Conservation (phyloP, 2,888 invertebrate species). For the Chrysolina americana region DNA sequence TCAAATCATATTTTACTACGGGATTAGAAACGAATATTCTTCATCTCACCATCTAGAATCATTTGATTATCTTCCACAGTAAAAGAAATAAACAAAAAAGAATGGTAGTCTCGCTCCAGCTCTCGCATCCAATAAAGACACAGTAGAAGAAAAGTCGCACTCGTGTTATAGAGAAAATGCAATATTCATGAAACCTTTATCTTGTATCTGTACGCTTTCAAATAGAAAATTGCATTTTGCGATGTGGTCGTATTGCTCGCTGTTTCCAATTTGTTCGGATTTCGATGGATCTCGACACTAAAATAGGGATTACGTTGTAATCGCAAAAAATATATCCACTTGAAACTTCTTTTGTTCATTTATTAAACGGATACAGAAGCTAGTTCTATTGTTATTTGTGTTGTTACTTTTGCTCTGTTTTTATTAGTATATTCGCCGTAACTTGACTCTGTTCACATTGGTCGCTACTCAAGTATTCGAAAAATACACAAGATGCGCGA, state of each 20-base stretch:
- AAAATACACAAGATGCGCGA: too few species aligned
- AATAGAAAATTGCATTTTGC: constrained; percentile 17
- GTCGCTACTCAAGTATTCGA: too few species aligned
- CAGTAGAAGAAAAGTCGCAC: not conserved
- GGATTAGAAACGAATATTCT: too few species aligned
- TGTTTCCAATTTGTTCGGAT: constrained; percentile 15
- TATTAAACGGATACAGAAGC: not conserved
- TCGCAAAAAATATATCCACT: not conserved
- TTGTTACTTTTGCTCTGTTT: too few species aligned
- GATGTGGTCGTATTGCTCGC: constrained; percentile 10
- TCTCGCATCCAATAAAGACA: not conserved
- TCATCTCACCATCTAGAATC: not conserved
- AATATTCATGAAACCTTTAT: constrained; percentile 21
- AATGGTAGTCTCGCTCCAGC: not conserved
- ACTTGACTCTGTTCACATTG: too few species aligned
- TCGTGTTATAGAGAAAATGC: not conserved
- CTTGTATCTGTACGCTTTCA: constrained; percentile 6
- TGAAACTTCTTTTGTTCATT: constrained; percentile 1
- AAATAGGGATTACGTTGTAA: not conserved
- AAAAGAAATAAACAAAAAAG: not conserved
- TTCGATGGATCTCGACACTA: not conserved
- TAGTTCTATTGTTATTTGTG: not conserved
- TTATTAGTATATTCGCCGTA: too few species aligned
- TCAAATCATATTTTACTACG: too few species aligned
- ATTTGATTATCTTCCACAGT: not conserved